phyloP scores from a whole-genome alignment of 2,888 invertebrate species.

The Cheilosia impressa region DNA sequence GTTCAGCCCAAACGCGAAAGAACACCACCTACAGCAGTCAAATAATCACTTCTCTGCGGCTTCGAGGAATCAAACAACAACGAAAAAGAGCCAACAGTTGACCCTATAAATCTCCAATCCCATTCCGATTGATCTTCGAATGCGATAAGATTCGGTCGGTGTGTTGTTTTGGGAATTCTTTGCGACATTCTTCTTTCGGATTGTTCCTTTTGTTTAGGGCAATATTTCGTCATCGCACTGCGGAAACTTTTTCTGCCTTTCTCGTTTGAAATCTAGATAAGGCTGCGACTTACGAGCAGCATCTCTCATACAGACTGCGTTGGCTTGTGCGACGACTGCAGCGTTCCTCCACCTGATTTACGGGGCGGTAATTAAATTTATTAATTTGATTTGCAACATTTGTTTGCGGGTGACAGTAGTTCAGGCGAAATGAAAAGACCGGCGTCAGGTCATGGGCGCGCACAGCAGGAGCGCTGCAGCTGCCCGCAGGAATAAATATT shows the following conservation, averaged over 20 bases:
- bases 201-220: constrained; percentile 34
- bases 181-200: constrained; percentile 39
- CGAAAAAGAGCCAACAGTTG: constrained; percentile 21
- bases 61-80: constrained; percentile 13
- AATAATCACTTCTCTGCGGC: constrained; percentile 22
- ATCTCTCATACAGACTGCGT: not conserved
- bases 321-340: constrained; percentile 24
- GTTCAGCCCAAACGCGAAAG: not conserved
- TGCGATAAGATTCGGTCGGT: constrained; percentile 53
- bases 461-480: constrained; percentile 63
- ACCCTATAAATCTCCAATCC: constrained; percentile 67
- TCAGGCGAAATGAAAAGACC: constrained; percentile 25
- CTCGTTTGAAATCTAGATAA: constrained; percentile 51
- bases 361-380: constrained; percentile 76
- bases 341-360: constrained; percentile 61
- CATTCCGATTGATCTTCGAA: constrained; percentile 66
- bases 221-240: constrained; percentile 58
- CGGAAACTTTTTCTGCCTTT: constrained; percentile 40
- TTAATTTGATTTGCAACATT: constrained; percentile 74
- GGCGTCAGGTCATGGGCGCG: constrained; percentile 23
- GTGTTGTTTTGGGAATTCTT: constrained; percentile 36
- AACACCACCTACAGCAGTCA: constrained; percentile 35
- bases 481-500: constrained; percentile 32
- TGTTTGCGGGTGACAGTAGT: constrained; percentile 62
- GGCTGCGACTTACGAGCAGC: not conserved